Evolutionary conservation across 1,140 invertebrate genomes (phyloP).

Genomic region (Danaus melanippus): DNA sequence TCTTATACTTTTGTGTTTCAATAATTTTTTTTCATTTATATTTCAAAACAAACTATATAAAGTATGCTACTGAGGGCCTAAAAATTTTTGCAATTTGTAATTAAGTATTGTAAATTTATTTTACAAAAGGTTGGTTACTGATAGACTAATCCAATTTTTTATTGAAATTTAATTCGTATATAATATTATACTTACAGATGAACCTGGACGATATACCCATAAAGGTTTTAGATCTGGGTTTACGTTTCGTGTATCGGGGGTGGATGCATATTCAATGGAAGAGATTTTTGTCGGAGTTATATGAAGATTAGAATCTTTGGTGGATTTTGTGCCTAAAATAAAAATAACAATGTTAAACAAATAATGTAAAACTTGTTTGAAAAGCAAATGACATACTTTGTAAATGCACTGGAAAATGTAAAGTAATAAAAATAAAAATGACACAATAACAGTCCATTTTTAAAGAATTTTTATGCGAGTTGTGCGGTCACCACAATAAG

Average conservation of each 20-base stretch:
- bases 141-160: neutral
- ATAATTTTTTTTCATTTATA: too few species aligned
- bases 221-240: slow-evolving; percentile 32
- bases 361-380: neutral
- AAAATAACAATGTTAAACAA: slow-evolving; percentile 1
- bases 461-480: slow-evolving; percentile 2
- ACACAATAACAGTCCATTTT: slow-evolving; percentile 6
- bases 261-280: slow-evolving; percentile 20
- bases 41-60: too few species aligned
- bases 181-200: slow-evolving; percentile 25
- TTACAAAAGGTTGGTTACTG: neutral
- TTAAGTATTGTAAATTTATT: slow-evolving; percentile 3
- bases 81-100: slow-evolving; percentile 7
- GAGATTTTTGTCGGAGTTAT: slow-evolving; percentile 5
- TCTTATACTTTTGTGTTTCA: too few species aligned
- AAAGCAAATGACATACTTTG: slow-evolving; percentile 8
- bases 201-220: slow-evolving; percentile 29
- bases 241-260: slow-evolving; percentile 19
- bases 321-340: slow-evolving; percentile 17
- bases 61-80: slow-evolving; percentile 13
- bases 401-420: slow-evolving; percentile 8
- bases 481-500: neutral
- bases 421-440: slow-evolving; percentile 2
- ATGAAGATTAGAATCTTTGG: slow-evolving; percentile 16
- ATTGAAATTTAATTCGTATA: slow-evolving; percentile 1